Conservation (phyloP, 2,113 vertebrate genomes). For the Indicator maculatus region DNA sequence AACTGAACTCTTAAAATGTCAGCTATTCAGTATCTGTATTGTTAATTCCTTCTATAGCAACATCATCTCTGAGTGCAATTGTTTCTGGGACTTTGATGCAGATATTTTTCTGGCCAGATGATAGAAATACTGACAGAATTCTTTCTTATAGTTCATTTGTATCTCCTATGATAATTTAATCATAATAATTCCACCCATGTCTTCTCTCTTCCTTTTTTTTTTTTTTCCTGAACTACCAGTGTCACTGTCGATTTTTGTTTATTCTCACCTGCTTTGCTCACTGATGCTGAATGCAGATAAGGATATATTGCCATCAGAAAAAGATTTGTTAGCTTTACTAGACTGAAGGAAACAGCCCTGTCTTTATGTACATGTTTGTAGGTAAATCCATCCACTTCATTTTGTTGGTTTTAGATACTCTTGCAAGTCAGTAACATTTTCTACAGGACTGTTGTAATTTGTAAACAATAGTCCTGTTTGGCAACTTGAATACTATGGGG, state of each 20-base stretch:
- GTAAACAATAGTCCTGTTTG: not conserved
- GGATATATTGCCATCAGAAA: not conserved
- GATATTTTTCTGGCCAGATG: not conserved
- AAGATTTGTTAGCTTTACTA: not conserved
- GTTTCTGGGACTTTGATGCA: not conserved
- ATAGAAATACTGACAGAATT: not conserved
- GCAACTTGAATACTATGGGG: not conserved
- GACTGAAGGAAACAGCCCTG: not conserved
- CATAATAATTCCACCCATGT: not conserved
- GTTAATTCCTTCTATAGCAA: not conserved
- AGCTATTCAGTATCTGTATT: not conserved
- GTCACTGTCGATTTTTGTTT: not conserved
- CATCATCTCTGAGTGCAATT: not conserved
- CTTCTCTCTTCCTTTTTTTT: not conserved
- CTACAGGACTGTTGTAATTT: not conserved
- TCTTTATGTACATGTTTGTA: not conserved
- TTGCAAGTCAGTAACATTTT: not conserved
- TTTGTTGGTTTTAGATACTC: not conserved
- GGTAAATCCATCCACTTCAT: not conserved
- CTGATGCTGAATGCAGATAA: not conserved
- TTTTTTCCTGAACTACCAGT: not conserved
- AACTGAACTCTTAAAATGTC: not conserved
- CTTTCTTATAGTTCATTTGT: not conserved
- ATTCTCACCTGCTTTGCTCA: not conserved
- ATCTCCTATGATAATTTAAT: not conserved